A percentile compares a stretch with the other conserved stretches of the same genome.
phyloP scores from a whole-genome alignment of 2,113 vertebrate species.

The Holacanthus passer region DNA sequence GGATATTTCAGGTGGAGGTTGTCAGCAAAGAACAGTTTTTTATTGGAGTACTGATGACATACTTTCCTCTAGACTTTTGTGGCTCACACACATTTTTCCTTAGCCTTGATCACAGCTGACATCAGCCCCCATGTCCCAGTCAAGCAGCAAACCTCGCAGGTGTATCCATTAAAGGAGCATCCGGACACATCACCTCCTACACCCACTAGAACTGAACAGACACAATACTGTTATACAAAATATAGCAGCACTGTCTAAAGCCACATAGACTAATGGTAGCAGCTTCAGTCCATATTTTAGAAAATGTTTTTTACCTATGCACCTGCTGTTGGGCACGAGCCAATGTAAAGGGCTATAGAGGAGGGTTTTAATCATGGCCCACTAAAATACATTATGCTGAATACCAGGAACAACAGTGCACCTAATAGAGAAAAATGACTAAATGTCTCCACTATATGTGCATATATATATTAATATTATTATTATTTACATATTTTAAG shows the following conservation, averaged over 20 bases:
- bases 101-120: slow-evolving; percentile 5
- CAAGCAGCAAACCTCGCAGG: slow-evolving; percentile 3
- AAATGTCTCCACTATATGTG: too few relatives aligned
- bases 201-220: not conserved
- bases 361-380: too few relatives aligned
- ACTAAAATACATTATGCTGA: not conserved
- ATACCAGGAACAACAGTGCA: not conserved
- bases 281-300: not conserved
- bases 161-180: not conserved
- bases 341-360: too few relatives aligned
- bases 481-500: not conserved
- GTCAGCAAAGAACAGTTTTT: not conserved
- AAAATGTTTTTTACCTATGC: not conserved
- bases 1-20: not conserved
- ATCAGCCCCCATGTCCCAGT: slow-evolving; percentile 1
- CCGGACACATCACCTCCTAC: not conserved
- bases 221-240: not conserved
- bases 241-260: not conserved
- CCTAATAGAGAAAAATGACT: not conserved
- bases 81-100: not conserved
- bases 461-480: not conserved
- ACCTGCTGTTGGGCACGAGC: too few relatives aligned
- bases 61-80: slow-evolving; percentile 3
- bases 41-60: slow-evolving; percentile 27
- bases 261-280: not conserved